Evolutionary conservation across 1,140 invertebrate genomes (phyloP), one percentile per base, ranked within the genome.

Genomic region (Neodiprion pinetum): DNA sequence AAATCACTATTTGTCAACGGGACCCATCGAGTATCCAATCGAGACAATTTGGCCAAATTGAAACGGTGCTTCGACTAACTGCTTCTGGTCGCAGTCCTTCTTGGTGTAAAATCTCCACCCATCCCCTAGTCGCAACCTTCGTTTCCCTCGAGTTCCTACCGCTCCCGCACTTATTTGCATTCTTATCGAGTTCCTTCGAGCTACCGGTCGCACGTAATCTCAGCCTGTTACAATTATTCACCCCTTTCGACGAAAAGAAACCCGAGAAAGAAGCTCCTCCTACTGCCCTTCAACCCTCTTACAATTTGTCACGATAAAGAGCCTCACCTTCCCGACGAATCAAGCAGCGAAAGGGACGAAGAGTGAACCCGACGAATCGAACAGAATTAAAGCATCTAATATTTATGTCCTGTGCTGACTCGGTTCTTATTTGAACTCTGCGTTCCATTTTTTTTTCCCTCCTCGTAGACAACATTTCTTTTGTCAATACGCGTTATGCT

Each of bases 221-320:
- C 49, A 72, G 77, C 79, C 83, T 75, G 81, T 84, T 86, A 84
- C 81, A 84, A 86, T 86, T 84, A 84, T 83, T 81, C 82, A 80
- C 67, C 81, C 82, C 78, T 84, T 84, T 77, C 67, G 48, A 49
- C 53, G n/a, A 48, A 74, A 73, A 69, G 75, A 77, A 75, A 66
- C 67, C 74, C 67, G 74, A 67, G 23, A 48, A 61, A 61, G 53
- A 61, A 12, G 11, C 53, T 61, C n/a, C 53, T 12, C 53, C 53
- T 12, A 61, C 73, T 71, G 48, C 49, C 67, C 17, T 12, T 23
- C 21, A 14, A 14, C 75, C 73, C 74, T 75, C 73, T 76, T 71
- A 48, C 78, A 80, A 83, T 84, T 83, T 82, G 78, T 83, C 77
- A 77, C 72, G 74, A 78, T 80, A 80, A 78, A 78, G n/a, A 78